Evolutionary conservation across 92 coral and sea anemone species (phyloP).

Genomic region (Zoanthus sociatus): DNA sequence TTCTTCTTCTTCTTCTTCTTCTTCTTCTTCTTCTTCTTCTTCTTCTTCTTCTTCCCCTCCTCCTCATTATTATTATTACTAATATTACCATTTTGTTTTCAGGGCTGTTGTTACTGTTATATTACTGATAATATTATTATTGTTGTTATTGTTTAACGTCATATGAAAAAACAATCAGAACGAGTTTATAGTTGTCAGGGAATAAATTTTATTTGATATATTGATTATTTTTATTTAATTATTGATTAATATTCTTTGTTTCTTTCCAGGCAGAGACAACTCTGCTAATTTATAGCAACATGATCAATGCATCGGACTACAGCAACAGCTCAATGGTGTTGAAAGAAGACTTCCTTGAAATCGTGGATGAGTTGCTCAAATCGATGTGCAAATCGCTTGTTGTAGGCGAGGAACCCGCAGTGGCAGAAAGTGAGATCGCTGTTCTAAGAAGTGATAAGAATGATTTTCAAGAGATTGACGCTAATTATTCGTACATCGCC

Average conservation of each 20-base stretch:
- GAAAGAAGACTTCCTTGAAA: constrained; percentile 61
- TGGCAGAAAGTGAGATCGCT: constrained; percentile 69
- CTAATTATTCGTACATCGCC: constrained; percentile 59
- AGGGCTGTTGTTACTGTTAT: no score
- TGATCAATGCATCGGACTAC: constrained; percentile 70
- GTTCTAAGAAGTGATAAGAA: constrained; percentile 74
- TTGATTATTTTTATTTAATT: no score
- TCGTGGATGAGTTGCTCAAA: constrained; percentile 66
- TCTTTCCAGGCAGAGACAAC: constrained; percentile 60
- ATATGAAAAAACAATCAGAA: no score
- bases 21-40: no score
- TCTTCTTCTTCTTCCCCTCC: no score
- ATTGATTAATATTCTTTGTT: not conserved
- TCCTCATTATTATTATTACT: no score
- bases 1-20: no score
- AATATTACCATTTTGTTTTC: no score
- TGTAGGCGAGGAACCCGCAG: constrained; percentile 67
- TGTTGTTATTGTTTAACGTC: no score
- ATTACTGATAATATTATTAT: no score
- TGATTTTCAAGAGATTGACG: constrained; percentile 62
- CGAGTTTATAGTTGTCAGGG: not conserved
- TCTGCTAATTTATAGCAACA: constrained; percentile 54
- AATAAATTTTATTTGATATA: not conserved
- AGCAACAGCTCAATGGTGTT: constrained; percentile 59
- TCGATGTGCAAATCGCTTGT: constrained; percentile 82